These are phyloP conservation scores for Dipodomys spectabilis DNA, from an alignment of 2,113 vertebrate species.

Conservation along the genomic window DNA sequence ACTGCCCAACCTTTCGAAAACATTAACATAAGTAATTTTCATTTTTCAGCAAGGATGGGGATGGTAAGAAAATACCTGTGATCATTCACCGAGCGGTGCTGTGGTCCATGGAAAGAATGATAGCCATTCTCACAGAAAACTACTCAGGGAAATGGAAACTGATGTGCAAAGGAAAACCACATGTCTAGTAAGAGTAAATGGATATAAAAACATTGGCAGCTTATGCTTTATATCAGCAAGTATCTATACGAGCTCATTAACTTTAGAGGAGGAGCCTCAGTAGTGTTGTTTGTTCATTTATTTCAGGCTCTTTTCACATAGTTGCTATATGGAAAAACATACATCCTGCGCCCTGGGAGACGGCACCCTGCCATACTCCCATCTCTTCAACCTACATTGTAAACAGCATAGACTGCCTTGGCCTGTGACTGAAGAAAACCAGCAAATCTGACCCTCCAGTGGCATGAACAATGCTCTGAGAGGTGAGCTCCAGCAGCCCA, in stretches of 20 bases:
- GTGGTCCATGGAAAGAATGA: constrained; percentile 97
- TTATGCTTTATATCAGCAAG: not conserved
- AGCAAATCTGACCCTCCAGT: no score
- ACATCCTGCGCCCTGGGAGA: not conserved
- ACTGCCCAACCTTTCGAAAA: not conserved
- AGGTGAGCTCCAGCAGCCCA: no score
- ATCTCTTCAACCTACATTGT: no score
- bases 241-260: no score
- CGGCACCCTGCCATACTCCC: no score
- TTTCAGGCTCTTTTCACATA: not conserved
- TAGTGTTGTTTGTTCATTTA: not conserved
- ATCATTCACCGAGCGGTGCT: constrained; percentile 96
- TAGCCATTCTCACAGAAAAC: constrained; percentile 96
- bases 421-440: no score
- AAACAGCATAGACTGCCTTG: no score
- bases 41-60: constrained; percentile 92
- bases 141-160: constrained; percentile 96
- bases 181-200: not conserved
- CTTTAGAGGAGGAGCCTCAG: fast-evolving
- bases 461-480: no score
- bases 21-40: not conserved
- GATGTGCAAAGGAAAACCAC: not conserved
- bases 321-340: not conserved
- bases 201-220: not conserved
- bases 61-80: constrained; percentile 93